These are phyloP conservation scores for Lordiphosa collinella DNA, from an alignment of 1,140 invertebrate genomes.

Conservation along the genomic window DNA sequence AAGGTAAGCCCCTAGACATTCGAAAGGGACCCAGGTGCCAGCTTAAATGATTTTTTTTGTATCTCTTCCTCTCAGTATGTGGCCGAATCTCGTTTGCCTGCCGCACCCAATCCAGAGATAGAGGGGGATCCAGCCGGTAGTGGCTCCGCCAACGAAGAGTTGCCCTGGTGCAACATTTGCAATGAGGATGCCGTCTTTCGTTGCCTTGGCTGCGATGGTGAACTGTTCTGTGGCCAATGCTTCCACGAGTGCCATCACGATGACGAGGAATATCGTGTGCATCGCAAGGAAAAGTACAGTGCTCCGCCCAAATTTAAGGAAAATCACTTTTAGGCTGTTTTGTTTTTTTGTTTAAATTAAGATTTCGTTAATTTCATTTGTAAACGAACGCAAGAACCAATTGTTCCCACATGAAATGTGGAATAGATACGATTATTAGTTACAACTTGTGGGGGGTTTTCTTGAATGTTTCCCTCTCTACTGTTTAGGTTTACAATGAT, in stretches of 20 bases:
- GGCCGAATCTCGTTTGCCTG: slow-evolving; percentile 57
- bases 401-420: no score
- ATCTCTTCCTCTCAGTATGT: slow-evolving; percentile 36
- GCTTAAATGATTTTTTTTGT: background rate
- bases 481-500: no score
- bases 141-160: slow-evolving; percentile 80
- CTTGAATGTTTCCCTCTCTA: no score
- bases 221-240: slow-evolving; percentile 86
- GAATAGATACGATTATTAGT: no score
- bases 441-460: no score
- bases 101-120: slow-evolving; percentile 48
- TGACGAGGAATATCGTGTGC: slow-evolving; percentile 69
- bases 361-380: slow-evolving; percentile 6
- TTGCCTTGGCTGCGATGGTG: slow-evolving; percentile 86
- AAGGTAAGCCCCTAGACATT: slow-evolving; percentile 29
- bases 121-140: slow-evolving; percentile 1
- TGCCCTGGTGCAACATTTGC: slow-evolving; percentile 89
- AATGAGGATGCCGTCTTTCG: slow-evolving; percentile 86
- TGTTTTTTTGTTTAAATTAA: slow-evolving; percentile 2
- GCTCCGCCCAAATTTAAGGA: slow-evolving; percentile 70
- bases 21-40: no score
- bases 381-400: no score
- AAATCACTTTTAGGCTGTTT: slow-evolving; percentile 55
- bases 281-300: slow-evolving; percentile 57
- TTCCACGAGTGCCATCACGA: slow-evolving; percentile 82